phyloP scores from a whole-genome alignment of 2,797 vertebrate genomes.

The Hozukius guyotensis region DNA sequence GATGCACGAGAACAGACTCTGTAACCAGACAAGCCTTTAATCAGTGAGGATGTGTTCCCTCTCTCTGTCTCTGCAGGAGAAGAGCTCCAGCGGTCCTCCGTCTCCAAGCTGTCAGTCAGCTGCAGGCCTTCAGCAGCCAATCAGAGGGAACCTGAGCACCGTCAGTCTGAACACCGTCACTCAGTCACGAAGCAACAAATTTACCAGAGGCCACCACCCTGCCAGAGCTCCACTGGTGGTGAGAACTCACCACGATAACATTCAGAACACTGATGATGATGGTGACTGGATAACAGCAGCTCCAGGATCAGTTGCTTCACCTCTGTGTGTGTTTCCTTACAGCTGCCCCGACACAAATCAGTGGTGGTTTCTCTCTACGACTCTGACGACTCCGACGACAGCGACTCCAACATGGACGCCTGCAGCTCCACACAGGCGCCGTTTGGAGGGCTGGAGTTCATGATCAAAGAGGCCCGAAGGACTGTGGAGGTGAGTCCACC shows the following conservation, averaged over 20 bases:
- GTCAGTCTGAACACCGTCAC: constrained; percentile 89
- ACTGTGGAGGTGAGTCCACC: constrained; percentile 88
- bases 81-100: constrained; percentile 85
- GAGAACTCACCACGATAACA: constrained; percentile 37
- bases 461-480: constrained; percentile 98
- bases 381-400: constrained; percentile 96
- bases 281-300: background rate
- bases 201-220: constrained; percentile 84
- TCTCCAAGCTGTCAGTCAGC: constrained; percentile 81
- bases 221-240: constrained; percentile 91
- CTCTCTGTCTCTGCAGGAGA: background rate
- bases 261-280: background rate
- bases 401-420: constrained; percentile 91
- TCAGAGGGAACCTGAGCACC: constrained; percentile 86
- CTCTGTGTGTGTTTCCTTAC: background rate
- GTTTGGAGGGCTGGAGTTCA: constrained; percentile 95
- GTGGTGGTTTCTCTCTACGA: constrained; percentile 95
- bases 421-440: constrained; percentile 82
- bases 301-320: background rate
- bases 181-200: constrained; percentile 86
- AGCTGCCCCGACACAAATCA: constrained; percentile 94
- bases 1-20: too few species aligned
- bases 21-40: too few species aligned
- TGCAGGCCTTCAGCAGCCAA: constrained; percentile 67
- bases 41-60: too few species aligned